phyloP scores from a whole-genome alignment of 1,140 invertebrate species.

The Mycetomoellerius zeteki region DNA sequence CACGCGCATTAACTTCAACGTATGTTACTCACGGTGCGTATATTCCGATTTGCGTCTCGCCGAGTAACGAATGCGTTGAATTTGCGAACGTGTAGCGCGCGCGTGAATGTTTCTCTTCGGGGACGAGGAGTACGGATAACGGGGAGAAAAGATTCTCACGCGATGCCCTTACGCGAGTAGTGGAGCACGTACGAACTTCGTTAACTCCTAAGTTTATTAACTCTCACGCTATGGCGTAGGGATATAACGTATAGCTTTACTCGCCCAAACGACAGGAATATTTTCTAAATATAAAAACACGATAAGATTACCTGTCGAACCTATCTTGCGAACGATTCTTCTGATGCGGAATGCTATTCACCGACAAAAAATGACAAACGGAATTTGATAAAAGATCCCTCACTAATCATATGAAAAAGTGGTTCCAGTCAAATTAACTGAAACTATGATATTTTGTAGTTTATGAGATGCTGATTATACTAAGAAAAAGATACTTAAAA shows the following conservation, averaged over 20 bases:
- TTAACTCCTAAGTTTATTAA: slow-evolving; percentile 54
- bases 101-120: slow-evolving; percentile 26
- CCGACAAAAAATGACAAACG: background rate
- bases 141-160: slow-evolving; percentile 33
- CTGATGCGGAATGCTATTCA: background rate
- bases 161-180: slow-evolving; percentile 34
- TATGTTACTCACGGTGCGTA: slow-evolving; percentile 34
- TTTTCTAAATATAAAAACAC: slow-evolving; percentile 8
- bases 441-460: no score
- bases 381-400: background rate
- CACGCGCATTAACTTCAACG: slow-evolving; percentile 46
- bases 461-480: no score
- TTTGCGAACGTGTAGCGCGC: slow-evolving; percentile 25
- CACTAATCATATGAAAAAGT: no score
- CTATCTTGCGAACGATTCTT: background rate
- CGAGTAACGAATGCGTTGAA: slow-evolving; percentile 53
- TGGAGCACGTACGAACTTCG: slow-evolving; percentile 40
- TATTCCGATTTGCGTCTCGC: slow-evolving; percentile 57
- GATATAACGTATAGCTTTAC: slow-evolving; percentile 32
- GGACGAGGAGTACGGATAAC: background rate
- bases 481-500: no score
- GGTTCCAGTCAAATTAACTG: no score
- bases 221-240: slow-evolving; percentile 17
- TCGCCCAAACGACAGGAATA: slow-evolving; percentile 5
- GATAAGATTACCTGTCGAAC: slow-evolving; percentile 4